Evolutionary conservation across 2,888 invertebrate species (phyloP).

Genomic region (Cybosia mesomella): DNA sequence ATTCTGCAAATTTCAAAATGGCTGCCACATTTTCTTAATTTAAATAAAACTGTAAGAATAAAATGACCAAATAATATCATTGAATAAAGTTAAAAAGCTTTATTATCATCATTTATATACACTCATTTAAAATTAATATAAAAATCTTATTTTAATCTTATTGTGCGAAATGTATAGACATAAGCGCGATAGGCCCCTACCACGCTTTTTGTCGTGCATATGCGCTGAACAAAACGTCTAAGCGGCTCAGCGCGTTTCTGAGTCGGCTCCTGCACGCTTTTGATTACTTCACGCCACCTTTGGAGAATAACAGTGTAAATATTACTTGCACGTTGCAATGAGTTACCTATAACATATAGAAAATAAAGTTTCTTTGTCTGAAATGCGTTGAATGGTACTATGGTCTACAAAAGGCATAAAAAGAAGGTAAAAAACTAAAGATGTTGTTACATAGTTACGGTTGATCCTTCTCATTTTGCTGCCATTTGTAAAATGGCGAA

Average conservation of each 20-base stretch:
- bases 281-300: slow-evolving; percentile 42
- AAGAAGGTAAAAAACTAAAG: too few relatives aligned
- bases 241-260: slow-evolving; percentile 79
- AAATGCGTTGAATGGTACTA: background rate
- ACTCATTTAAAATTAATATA: slow-evolving; percentile 12
- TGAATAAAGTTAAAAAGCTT: slow-evolving; percentile 15
- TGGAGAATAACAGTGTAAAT: slow-evolving; percentile 5
- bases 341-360: background rate
- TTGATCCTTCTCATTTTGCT: too few relatives aligned
- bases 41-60: slow-evolving; percentile 26
- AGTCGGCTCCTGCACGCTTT: slow-evolving; percentile 83
- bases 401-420: too few relatives aligned
- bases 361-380: background rate
- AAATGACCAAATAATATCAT: slow-evolving; percentile 46
- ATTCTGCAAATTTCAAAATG: background rate
- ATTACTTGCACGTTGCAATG: slow-evolving; percentile 6
- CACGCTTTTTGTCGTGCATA: slow-evolving; percentile 54
- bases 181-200: slow-evolving; percentile 56
- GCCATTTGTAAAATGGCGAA: too few relatives aligned
- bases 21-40: slow-evolving; percentile 11
- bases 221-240: slow-evolving; percentile 71
- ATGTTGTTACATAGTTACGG: too few relatives aligned
- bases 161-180: slow-evolving; percentile 46
- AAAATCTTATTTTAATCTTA: background rate
- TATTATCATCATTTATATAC: slow-evolving; percentile 11